Percentiles rank a stretch among this genome's conserved stretches.
phyloP scores from a whole-genome alignment of 2,888 invertebrate genomes.

The Eudasyphora cyanicolor region DNA sequence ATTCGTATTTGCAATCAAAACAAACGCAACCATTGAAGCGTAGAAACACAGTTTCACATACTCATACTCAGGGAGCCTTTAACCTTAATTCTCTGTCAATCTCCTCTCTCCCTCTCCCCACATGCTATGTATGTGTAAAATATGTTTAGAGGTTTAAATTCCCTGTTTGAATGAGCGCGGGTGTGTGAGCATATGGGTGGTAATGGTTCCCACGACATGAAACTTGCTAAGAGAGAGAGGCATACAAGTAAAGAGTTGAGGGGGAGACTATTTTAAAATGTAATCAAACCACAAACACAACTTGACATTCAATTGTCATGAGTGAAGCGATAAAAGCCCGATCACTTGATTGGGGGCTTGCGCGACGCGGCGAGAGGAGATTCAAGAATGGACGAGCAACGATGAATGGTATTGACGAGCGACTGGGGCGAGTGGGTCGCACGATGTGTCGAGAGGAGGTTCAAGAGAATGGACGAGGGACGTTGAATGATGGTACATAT shows the following conservation, averaged over 20 bases:
- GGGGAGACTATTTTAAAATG: not conserved
- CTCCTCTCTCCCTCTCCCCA: too few species aligned
- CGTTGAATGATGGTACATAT: not conserved
- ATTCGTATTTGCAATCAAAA: not conserved
- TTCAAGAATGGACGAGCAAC: not conserved
- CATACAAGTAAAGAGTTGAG: too few species aligned
- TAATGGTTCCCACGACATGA: too few species aligned
- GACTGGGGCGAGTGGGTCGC: not conserved
- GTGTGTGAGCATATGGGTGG: not conserved
- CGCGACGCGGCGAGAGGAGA: not conserved
- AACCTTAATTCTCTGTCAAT: too few species aligned
- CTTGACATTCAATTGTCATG: conserved; percentile 33
- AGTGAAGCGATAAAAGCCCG: too few species aligned
- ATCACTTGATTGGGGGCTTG: too few species aligned
- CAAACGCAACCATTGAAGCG: not conserved
- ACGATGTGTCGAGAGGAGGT: not conserved
- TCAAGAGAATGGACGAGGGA: not conserved
- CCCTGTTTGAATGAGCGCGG: not conserved
- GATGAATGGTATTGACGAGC: too few species aligned
- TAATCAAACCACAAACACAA: conserved; percentile 35
- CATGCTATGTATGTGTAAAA: too few species aligned
- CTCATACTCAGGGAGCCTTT: not conserved
- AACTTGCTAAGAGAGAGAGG: too few species aligned
- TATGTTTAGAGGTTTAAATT: too few species aligned
- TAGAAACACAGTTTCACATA: not conserved